Evolutionary conservation across 2,113 vertebrate genomes (phyloP).

Genomic region (Silurus meridionalis): DNA sequence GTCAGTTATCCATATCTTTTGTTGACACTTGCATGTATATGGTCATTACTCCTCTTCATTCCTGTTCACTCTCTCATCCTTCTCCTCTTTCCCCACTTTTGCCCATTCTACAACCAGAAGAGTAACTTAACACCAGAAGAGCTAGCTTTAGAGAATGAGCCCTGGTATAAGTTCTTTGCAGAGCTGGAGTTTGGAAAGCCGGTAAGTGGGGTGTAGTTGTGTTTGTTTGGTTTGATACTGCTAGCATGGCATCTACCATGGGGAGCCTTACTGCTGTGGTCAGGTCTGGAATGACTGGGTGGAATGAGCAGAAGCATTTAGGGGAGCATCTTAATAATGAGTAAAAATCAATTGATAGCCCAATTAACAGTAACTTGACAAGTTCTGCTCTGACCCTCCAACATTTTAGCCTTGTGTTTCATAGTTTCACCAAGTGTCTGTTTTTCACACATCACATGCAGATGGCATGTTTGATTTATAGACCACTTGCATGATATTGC

Average conservation of each 20-base stretch:
- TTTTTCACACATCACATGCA: constrained; percentile 13
- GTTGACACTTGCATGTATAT: constrained; percentile 26
- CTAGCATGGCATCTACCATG: constrained; percentile 40
- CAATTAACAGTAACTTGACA: neutral
- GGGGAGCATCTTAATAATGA: neutral
- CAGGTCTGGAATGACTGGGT: constrained; percentile 40
- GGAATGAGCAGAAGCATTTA: constrained; percentile 33
- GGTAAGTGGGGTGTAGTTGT: constrained; percentile 82
- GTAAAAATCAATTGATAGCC: neutral
- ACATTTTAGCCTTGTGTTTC: constrained; percentile 31
- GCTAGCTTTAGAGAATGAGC: constrained; percentile 92
- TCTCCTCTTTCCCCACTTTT: constrained; percentile 53
- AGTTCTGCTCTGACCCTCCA: constrained; percentile 25
- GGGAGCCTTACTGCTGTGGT: constrained; percentile 15
- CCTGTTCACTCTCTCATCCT: constrained; percentile 63
- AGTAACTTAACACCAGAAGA: constrained; percentile 82
- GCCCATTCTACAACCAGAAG: constrained; percentile 72
- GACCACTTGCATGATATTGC: constrained; percentile 26
- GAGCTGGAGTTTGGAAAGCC: constrained; percentile 88
- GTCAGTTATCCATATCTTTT: constrained; percentile 15
- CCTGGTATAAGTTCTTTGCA: constrained; percentile 95
- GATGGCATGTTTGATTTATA: constrained; percentile 17
- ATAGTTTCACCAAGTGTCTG: neutral
- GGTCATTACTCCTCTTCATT: constrained; percentile 30
- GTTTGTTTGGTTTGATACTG: constrained; percentile 43